Evolutionary conservation across 2,888 invertebrate genomes (phyloP), one percentile per base, ranked within the genome.

Genomic region (Empis livida): DNA sequence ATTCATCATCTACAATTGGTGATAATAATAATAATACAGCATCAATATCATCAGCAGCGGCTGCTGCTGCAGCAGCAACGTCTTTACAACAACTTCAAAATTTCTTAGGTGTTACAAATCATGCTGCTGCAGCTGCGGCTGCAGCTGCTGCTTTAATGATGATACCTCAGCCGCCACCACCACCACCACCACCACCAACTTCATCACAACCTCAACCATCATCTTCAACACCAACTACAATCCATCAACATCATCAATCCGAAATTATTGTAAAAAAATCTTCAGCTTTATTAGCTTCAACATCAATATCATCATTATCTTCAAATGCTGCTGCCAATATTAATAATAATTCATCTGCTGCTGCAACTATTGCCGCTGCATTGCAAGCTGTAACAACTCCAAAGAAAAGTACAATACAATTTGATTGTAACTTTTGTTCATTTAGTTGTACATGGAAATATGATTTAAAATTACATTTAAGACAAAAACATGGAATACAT

Each of bases 401-500:
- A 49, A 65, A 65, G 53, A 58, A 60, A 51, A 54, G 59, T 39
- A 59, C 61, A 48, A 56, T 57, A 17, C 60, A 64, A 53, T 70
- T 68, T 51, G 62, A 63, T 50, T 70, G 69, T 53, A 63, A 62
- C 49, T 67, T 64, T 53, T 70, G 69, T 57, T 59, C 60, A 49
- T 70, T 68, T 53, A 59, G 59, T 49, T 70, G 70, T 55, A 65
- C 68, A 45, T 70, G 69, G 69, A 68, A 67, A 48, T 70, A 68
- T 51, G 69, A 70, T 57, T 57, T 70, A 44, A 69, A 70, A 55
- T 54, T 70, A 53, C 69, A 70, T 55, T 55, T 70, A 55, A 59
- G 68, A 42, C 70, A 70, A 52, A 70, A 70, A 48, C 69, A 70
- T 53, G 69, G 69, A 49, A 68, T 70, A 51, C 69, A 69, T 55